Evolutionary conservation across 1,140 invertebrate genomes (phyloP).

Genomic region (Philopotamus ludificatus): DNA sequence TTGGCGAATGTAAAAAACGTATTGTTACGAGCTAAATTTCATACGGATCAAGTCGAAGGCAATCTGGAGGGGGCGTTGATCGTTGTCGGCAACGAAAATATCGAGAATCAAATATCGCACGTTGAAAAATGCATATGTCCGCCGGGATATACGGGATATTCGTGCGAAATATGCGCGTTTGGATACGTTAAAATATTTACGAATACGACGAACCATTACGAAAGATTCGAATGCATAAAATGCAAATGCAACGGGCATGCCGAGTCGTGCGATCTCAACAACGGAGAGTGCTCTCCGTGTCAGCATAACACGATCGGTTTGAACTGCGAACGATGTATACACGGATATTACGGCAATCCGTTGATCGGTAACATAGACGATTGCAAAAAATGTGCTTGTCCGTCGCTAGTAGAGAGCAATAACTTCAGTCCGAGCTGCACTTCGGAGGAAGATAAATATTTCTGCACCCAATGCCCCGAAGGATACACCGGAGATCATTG

Average conservation of each 20-base stretch:
- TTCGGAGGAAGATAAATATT: constrained; percentile 67
- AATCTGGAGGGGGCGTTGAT: constrained; percentile 44
- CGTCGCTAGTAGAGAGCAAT: constrained; percentile 69
- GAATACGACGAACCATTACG: constrained; percentile 56
- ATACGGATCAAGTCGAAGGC: constrained; percentile 91
- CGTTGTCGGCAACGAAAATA: constrained; percentile 38
- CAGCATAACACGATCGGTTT: constrained; percentile 65
- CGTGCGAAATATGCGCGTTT: constrained; percentile 81
- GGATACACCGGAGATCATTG: constrained; percentile 93
- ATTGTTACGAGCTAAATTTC: constrained; percentile 87
- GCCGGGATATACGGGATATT: constrained; percentile 69
- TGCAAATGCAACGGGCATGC: constrained; percentile 91
- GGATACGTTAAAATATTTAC: constrained; percentile 75
- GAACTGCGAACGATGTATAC: constrained; percentile 81
- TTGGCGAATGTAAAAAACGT: constrained; percentile 78
- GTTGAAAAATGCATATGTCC: constrained; percentile 69
- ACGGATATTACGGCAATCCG: constrained; percentile 92
- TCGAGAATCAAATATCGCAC: constrained; percentile 42
- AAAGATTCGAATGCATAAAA: constrained; percentile 70
- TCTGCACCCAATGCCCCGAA: constrained; percentile 84
- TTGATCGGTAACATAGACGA: constrained; percentile 69
- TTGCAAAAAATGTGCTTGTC: constrained; percentile 87
- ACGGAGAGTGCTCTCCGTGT: constrained; percentile 75
- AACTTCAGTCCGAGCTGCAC: constrained; percentile 89
- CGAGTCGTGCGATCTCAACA: constrained; percentile 73